These are phyloP conservation scores for Venustoraphidia nigricollis DNA, from an alignment of 2,888 invertebrate species.

Conservation along the genomic window DNA sequence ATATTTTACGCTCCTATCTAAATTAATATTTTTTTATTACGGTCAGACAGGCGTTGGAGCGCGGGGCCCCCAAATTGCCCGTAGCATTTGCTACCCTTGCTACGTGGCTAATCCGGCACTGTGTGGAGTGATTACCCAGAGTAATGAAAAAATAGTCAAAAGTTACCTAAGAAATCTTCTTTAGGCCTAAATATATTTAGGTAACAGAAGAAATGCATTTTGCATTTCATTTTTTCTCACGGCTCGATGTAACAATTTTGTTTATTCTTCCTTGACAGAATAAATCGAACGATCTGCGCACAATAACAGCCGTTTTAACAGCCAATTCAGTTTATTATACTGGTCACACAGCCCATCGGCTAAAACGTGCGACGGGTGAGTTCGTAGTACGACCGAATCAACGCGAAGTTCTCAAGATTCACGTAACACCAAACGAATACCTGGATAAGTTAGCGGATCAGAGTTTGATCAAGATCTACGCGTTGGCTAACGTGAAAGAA, in stretches of 20 bases:
- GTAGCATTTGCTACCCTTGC: too few species aligned
- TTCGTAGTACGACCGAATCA: conserved; percentile 44
- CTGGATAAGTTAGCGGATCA: conserved; percentile 55
- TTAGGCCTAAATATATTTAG: too few species aligned
- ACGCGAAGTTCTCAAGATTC: conserved; percentile 43
- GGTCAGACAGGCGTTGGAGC: too few species aligned
- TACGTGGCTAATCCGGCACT: too few species aligned
- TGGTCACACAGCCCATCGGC: conserved; percentile 45
- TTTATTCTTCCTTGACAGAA: conserved; percentile 27
- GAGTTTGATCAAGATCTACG: conserved; percentile 52
- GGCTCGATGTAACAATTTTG: background rate
- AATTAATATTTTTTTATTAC: too few species aligned
- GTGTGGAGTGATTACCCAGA: too few species aligned
- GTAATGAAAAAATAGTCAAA: too few species aligned
- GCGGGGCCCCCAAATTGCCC: too few species aligned
- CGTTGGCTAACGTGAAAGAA: conserved; percentile 54
- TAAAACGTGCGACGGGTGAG: conserved; percentile 44
- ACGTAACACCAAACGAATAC: conserved; percentile 49
- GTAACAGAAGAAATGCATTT: too few species aligned
- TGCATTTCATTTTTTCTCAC: background rate
- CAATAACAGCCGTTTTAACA: conserved; percentile 43
- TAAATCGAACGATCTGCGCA: conserved; percentile 43
- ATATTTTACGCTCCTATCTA: too few species aligned
- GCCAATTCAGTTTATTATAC: conserved; percentile 54
- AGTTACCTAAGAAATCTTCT: too few species aligned